Evolutionary conservation across 2,888 invertebrate genomes (phyloP).

Genomic region (Caenorhabditis virilis): DNA sequence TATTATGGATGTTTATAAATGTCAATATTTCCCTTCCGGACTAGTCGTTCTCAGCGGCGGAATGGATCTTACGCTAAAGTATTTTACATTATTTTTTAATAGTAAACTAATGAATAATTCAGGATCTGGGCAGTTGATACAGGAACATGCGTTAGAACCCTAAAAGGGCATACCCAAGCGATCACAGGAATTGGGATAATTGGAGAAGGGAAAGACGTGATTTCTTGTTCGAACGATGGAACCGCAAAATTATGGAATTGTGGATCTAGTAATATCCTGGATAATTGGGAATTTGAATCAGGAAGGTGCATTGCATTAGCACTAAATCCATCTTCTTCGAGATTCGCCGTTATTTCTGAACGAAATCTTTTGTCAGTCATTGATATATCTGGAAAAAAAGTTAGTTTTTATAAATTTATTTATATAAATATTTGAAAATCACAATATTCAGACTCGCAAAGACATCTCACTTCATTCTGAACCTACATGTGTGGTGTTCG

Average conservation of each 20-base stretch:
- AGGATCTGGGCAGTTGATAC: constrained; percentile 79
- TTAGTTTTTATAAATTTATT: no score
- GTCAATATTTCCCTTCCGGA: constrained; percentile 79
- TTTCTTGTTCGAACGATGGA: constrained; percentile 79
- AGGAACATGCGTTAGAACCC: constrained; percentile 76
- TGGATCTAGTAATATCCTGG: constrained; percentile 8
- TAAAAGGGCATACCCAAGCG: constrained; percentile 76
- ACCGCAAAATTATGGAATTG: constrained; percentile 64
- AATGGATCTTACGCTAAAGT: constrained; percentile 75
- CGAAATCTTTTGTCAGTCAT: constrained; percentile 6
- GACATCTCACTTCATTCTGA: constrained; percentile 9
- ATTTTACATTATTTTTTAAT: not conserved
- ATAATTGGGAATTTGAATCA: constrained; percentile 30
- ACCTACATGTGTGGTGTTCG: not conserved
- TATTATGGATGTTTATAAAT: constrained; percentile 76
- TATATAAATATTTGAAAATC: not conserved
- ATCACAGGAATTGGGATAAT: constrained; percentile 76
- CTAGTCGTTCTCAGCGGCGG: constrained; percentile 77
- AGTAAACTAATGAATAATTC: no score
- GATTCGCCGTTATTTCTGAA: constrained; percentile 27
- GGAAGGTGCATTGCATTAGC: constrained; percentile 46
- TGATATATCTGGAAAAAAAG: no score
- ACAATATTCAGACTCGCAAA: constrained; percentile 1
- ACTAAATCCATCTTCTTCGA: constrained; percentile 2
- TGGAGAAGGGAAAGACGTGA: constrained; percentile 77